Conservation (phyloP, 2,888 invertebrate species). For the Xanthia togata region DNA sequence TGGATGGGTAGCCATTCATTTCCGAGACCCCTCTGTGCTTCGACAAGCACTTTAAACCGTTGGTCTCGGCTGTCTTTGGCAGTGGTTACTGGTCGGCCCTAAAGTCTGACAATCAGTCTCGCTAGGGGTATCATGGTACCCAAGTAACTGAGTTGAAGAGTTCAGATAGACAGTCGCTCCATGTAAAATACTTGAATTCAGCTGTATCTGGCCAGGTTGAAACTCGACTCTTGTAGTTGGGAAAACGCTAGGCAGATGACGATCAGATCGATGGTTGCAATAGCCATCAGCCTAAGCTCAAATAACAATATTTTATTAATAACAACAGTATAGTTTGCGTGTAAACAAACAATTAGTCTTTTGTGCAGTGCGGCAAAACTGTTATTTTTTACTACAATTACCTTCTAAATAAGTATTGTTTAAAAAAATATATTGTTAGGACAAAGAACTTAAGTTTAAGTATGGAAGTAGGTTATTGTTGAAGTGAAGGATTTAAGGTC, state of each 20-base stretch:
- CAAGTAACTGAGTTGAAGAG: background rate
- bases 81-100: rapidly evolving
- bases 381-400: conserved; percentile 27
- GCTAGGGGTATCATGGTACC: background rate
- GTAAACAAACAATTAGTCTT: conserved; percentile 56
- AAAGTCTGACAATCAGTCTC: background rate
- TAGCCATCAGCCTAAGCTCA: conserved; percentile 8
- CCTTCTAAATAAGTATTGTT: conserved; percentile 36
- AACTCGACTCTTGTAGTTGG: background rate
- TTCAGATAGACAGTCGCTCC: background rate
- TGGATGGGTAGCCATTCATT: background rate
- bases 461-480: conserved; percentile 30
- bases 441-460: conserved; percentile 21
- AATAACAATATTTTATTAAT: conserved; percentile 33
- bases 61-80: background rate
- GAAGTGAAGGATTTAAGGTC: conserved; percentile 20
- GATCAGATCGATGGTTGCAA: background rate
- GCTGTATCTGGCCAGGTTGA: background rate
- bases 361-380: conserved; percentile 63
- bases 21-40: background rate
- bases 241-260: background rate
- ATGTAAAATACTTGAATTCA: background rate
- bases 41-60: too few species aligned
- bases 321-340: conserved; percentile 56
- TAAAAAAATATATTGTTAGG: conserved; percentile 11